Base-by-base conservation (phyloP, 2,113 vertebrate species). In the Bujurquina vittata region DNA sequence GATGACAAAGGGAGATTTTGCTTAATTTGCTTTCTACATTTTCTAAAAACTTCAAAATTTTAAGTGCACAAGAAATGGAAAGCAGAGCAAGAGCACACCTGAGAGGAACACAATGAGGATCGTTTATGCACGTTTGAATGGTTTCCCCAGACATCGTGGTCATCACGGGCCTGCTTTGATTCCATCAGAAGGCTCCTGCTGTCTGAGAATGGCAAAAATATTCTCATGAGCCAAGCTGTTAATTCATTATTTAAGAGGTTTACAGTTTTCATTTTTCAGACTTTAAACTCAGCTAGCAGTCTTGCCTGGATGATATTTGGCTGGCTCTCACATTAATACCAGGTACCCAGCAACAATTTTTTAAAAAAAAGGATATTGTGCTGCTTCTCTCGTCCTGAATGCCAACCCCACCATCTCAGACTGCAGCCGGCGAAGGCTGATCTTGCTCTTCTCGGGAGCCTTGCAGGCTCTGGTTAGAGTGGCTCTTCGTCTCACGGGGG, bases 141-240 rank as follows among this genome's bases (percentile, higher is more conserved):
- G 37, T 77, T 83, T 74, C 31, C 40, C 52, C 56, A 52, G 7
- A 83, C 54, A 33, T 2, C 74, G 62, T 75, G 20, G n/a, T 65
- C 37, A 11, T 69, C 5, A 23, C 12, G 10, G 49, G 52, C 67
- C 61, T 11, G 55, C 72, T 84, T 80, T 85, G 49, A 81, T 85
- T 63, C 23, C 15, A 12, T 75, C 65, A 69, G 62, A 59, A 78
- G 29, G 33, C 46, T 87, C 63, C 26, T 59, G 73, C 60, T 67
- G 43, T n/a, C 31, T 67, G 9, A 59, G 26, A 80, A 49, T 23
- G 43, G 35, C 60, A 33, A 60, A 77, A 59, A 20, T 54, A 61
- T 58, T 33, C 43, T 49, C 78, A 23, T 80, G 54, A 87, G 81
- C 61, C 35, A 29, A 60, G 12, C 18, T 80, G 23, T 43, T 69